A percentile compares a stretch with the other conserved stretches of the same genome.
These are phyloP conservation scores for Ectemnius continuus DNA, from an alignment of 2,888 invertebrate species.

Conservation along the genomic window DNA sequence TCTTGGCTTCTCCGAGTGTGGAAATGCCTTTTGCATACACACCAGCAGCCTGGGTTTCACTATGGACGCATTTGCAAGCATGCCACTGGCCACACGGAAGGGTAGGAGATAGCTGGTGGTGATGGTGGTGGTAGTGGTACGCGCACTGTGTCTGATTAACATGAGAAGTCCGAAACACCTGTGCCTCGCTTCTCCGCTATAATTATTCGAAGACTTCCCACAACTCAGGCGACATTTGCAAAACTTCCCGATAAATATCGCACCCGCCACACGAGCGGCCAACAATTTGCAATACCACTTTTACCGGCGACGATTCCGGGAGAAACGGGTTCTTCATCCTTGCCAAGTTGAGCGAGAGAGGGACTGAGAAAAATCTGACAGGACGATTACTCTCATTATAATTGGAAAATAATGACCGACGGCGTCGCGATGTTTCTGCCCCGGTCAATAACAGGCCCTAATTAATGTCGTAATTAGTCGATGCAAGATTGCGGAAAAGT, in stretches of 20 bases:
- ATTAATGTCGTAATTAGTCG: not conserved
- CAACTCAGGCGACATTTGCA: conserved; percentile 30
- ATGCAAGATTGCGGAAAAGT: conserved; percentile 1
- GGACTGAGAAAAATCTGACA: not conserved
- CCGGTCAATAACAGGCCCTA: conserved; percentile 3
- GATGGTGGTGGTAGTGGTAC: too few relatives aligned
- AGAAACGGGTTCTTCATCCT: not conserved
- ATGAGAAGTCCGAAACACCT: conserved; percentile 74
- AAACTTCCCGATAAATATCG: conserved; percentile 39
- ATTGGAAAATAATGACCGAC: conserved; percentile 1
- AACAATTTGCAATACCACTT: conserved; percentile 12
- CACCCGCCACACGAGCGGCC: conserved; percentile 15
- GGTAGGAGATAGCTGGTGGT: not conserved
- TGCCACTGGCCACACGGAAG: conserved; percentile 12
- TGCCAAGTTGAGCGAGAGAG: not conserved
- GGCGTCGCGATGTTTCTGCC: not conserved
- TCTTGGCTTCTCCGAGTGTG: conserved; percentile 53
- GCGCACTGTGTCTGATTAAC: conserved; percentile 71
- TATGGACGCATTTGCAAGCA: conserved; percentile 12
- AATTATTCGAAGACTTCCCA: conserved; percentile 52
- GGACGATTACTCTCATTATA: not conserved
- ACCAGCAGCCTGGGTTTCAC: conserved; percentile 14
- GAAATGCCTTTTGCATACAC: conserved; percentile 49
- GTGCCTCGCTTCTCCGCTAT: conserved; percentile 58
- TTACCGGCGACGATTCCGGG: not conserved